These are phyloP conservation scores for Argopecten irradians DNA, from an alignment of 1,140 invertebrate genomes.

Conservation along the genomic window DNA sequence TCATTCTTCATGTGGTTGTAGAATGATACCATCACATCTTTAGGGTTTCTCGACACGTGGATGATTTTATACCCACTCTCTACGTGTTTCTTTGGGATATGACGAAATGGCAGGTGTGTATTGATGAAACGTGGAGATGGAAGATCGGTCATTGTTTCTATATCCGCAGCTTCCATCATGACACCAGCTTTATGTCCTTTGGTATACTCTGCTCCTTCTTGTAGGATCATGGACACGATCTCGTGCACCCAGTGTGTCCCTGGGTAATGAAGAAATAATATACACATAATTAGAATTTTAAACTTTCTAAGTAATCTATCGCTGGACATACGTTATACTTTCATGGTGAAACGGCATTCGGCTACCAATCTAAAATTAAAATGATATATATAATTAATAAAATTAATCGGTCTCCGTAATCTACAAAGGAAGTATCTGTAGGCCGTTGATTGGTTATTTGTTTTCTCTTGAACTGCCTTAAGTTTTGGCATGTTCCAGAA, in stretches of 20 bases:
- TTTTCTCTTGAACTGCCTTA: too few species aligned
- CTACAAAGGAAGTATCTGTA: too few species aligned
- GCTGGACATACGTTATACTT: too few species aligned
- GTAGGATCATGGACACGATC: constrained; percentile 38
- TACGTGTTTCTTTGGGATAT: constrained; percentile 35
- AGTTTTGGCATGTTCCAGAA: too few species aligned
- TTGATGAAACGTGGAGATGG: constrained; percentile 52
- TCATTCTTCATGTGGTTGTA: constrained; percentile 45
- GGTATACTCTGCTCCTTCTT: constrained; percentile 34
- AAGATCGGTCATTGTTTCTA: constrained; percentile 29
- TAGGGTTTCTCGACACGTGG: constrained; percentile 55
- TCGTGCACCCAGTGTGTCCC: constrained; percentile 43
- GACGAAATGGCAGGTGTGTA: constrained; percentile 45
- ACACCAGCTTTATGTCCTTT: constrained; percentile 37
- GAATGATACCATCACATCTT: constrained; percentile 53
- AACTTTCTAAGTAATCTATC: too few species aligned
- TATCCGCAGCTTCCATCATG: constrained; percentile 44
- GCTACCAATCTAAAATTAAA: too few species aligned
- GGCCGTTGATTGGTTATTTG: too few species aligned
- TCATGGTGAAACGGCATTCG: too few species aligned
- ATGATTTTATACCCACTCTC: constrained; percentile 45
- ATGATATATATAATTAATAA: too few species aligned
- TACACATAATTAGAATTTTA: too few species aligned
- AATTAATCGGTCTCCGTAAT: too few species aligned
- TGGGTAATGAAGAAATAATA: neutral